Evolutionary conservation across 2,888 invertebrate genomes (phyloP).

Genomic region (Melinaea marsaeus): DNA sequence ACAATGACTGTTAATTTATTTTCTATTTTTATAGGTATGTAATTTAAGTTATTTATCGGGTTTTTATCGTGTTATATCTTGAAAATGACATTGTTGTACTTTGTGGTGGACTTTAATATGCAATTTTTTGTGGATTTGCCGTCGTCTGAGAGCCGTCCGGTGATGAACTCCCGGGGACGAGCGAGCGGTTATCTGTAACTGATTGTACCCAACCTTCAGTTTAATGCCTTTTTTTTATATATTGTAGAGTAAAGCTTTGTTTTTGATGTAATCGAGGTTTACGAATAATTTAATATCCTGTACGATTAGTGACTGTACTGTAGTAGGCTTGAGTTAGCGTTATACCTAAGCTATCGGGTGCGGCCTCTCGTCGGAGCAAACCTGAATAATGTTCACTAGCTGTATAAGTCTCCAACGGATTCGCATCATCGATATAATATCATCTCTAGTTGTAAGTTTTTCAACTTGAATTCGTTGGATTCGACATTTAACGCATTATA

Average conservation of each 20-base stretch:
- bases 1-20: constrained; percentile 77
- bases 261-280: constrained; percentile 1
- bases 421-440: background rate
- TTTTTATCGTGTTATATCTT: constrained; percentile 57
- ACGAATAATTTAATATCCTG: background rate
- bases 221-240: constrained; percentile 13
- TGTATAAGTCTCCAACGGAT: background rate
- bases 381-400: constrained; percentile 2
- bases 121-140: constrained; percentile 12
- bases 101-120: constrained; percentile 18
- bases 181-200: constrained; percentile 10
- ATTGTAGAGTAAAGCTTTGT: constrained; percentile 4
- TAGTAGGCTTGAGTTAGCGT: constrained; percentile 3
- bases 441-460: constrained; percentile 2
- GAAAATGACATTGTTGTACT: constrained; percentile 56
- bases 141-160: constrained; percentile 2
- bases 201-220: constrained; percentile 11
- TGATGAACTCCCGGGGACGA: constrained; percentile 3
- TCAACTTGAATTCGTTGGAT: background rate
- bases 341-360: background rate
- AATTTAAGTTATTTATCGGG: constrained; percentile 73
- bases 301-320: background rate
- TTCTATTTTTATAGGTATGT: constrained; percentile 57
- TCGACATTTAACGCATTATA: background rate
- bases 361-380: background rate